A percentile compares a stretch with the other conserved stretches of the same genome.
Evolutionary conservation across 2,113 vertebrate genomes (phyloP).

Genomic region (Galeopterus variegatus): DNA sequence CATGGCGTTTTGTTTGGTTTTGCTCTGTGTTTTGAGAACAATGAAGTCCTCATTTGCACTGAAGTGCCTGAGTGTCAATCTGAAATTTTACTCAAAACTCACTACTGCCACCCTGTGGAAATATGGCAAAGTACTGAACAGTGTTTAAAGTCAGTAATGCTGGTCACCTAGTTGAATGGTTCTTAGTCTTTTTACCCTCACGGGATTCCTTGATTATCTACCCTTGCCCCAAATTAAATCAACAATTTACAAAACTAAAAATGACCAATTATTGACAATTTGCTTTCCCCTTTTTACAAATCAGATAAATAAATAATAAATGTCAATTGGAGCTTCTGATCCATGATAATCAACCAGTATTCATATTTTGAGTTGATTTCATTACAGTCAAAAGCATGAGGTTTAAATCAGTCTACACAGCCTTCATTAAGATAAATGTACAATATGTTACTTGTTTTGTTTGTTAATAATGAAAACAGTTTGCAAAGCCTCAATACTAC

Average conservation of each 20-base stretch:
- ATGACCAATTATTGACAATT: neutral
- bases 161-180: neutral
- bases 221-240: neutral
- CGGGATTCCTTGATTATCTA: neutral
- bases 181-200: neutral
- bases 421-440: neutral
- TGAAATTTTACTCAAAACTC: slow-evolving; percentile 7
- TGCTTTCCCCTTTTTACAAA: neutral
- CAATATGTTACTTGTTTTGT: neutral
- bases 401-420: neutral
- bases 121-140: neutral
- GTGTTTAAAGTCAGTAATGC: neutral
- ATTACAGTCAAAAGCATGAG: neutral
- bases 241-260: slow-evolving; percentile 15
- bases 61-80: neutral
- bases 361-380: neutral
- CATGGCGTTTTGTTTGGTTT: neutral
- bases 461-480: slow-evolving; percentile 3
- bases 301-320: neutral
- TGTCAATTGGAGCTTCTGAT: neutral
- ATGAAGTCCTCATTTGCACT: neutral
- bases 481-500: neutral
- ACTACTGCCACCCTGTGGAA: slow-evolving; percentile 56
- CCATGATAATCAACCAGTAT: neutral
- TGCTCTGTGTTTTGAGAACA: neutral